Conservation (phyloP, 2,113 vertebrate species). For the Pungitius pungitius region DNA sequence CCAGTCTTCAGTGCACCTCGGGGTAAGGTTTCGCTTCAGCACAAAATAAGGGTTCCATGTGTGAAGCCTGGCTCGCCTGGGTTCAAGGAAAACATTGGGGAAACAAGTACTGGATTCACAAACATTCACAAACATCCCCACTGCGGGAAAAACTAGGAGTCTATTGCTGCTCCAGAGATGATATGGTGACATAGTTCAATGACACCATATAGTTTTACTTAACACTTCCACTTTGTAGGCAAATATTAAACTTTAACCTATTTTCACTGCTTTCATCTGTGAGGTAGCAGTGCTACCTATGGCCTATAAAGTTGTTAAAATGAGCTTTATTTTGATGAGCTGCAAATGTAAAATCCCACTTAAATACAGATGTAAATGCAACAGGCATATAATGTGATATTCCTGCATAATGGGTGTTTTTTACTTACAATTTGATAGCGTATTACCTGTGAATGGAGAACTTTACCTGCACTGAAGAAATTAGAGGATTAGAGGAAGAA, state of each 20-base stretch:
- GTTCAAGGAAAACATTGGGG: neutral
- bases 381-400: neutral
- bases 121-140: neutral
- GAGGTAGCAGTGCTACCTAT: neutral
- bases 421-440: neutral
- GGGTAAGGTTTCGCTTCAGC: neutral
- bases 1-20: constrained; percentile 7
- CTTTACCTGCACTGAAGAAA: neutral
- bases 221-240: neutral
- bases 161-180: neutral
- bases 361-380: neutral
- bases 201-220: neutral
- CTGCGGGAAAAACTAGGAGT: neutral
- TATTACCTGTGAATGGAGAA: neutral
- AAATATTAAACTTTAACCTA: neutral
- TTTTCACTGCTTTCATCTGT: neutral
- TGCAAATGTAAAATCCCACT: neutral
- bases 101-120: neutral
- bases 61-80: neutral
- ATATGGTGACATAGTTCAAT: neutral
- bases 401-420: neutral
- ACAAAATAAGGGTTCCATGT: constrained; percentile 10
- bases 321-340: neutral
- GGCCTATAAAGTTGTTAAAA: neutral
- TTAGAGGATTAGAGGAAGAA: neutral